phyloP scores from a whole-genome alignment of 2,888 invertebrate species.

The Antitype chi region DNA sequence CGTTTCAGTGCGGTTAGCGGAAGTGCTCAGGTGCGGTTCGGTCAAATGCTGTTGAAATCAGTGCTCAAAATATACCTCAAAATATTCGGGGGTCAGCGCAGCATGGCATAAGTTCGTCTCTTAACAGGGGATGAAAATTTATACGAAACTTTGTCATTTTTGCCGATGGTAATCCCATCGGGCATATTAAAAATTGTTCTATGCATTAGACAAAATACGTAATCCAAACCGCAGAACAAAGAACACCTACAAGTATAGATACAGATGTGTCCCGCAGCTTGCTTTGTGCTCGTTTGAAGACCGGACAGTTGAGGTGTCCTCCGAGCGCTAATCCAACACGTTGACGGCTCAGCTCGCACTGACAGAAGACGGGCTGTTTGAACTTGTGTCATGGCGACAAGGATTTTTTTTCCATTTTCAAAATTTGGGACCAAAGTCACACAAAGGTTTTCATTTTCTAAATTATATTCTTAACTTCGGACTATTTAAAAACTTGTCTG shows the following conservation, averaged over 20 bases:
- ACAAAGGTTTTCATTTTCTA: neutral
- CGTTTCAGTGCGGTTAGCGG: no score
- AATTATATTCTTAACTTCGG: neutral
- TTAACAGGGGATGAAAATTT: no score
- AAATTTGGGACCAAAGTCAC: neutral
- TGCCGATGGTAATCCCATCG: no score
- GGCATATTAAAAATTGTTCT: no score
- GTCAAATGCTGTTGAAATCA: no score
- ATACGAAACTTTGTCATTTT: no score
- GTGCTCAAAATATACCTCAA: no score
- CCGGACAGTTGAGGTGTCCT: constrained; percentile 34
- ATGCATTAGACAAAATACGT: neutral
- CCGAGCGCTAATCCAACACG: constrained; percentile 40
- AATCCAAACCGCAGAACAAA: neutral
- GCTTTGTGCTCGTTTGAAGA: constrained; percentile 54
- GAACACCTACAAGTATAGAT: neutral
- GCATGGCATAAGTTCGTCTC: no score
- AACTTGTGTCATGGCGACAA: constrained; percentile 5
- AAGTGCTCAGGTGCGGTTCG: no score
- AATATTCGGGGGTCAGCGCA: no score
- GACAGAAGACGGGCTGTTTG: constrained; percentile 38
- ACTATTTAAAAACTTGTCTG: neutral
- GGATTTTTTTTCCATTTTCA: neutral
- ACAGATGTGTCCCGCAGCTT: constrained; percentile 18
- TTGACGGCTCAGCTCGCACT: constrained; percentile 36